Conservation (phyloP, 2,113 vertebrate species). For the Ondatra zibethicus region DNA sequence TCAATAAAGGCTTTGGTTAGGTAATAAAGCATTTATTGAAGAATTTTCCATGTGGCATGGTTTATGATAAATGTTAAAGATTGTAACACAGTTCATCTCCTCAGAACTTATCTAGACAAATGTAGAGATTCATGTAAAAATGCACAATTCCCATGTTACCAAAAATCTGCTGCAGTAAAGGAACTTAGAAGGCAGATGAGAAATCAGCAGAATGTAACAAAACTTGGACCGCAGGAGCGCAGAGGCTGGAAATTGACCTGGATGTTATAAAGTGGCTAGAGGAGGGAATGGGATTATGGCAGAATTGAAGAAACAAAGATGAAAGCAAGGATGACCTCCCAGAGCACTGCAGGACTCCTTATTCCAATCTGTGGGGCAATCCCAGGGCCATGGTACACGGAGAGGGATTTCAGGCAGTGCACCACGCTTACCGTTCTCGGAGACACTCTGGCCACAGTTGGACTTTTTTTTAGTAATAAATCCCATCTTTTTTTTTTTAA, state of each 20-base stretch:
- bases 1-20: too few relatives aligned
- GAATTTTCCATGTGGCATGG: not conserved
- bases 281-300: not conserved
- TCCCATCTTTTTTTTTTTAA: not conserved
- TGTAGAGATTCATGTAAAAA: not conserved
- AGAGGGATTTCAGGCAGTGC: not conserved
- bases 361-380: not conserved
- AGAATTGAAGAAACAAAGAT: not conserved
- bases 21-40: not conserved
- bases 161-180: not conserved
- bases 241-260: not conserved
- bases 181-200: not conserved
- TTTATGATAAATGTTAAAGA: not conserved
- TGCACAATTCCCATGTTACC: not conserved
- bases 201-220: not conserved
- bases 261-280: not conserved
- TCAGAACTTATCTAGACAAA: not conserved
- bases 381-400: too few relatives aligned
- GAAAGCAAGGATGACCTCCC: not conserved
- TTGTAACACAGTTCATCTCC: not conserved
- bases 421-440: not conserved
- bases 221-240: rapidly evolving
- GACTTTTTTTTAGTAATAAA: not conserved
- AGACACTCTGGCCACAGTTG: not conserved
- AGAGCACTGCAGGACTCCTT: not conserved